phyloP scores from a whole-genome alignment of 1,140 invertebrate genomes.

The Lucilia sericata region DNA sequence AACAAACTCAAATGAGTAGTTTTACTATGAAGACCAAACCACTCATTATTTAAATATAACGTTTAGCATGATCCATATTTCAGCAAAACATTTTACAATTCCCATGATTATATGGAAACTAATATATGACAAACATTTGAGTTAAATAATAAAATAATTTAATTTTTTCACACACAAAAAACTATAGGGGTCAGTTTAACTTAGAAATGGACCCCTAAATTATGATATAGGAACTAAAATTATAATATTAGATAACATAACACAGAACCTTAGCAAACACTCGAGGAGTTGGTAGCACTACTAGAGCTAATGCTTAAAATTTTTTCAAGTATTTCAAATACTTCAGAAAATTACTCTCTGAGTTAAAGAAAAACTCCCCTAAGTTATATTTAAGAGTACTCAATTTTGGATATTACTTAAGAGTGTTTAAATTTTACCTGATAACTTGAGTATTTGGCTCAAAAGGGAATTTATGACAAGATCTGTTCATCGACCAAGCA shows the following conservation, averaged over 20 bases:
- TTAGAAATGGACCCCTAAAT: not conserved
- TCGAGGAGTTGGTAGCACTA: not conserved
- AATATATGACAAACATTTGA: constrained; percentile 7
- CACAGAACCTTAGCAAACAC: not conserved
- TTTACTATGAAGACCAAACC: no score
- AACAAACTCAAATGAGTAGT: no score
- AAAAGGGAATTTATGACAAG: not conserved
- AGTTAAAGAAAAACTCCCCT: not conserved
- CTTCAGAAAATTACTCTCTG: not conserved
- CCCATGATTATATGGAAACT: not conserved
- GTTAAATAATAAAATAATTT: not conserved
- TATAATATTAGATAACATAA: not conserved
- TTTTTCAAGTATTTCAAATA: not conserved
- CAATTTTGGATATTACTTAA: not conserved
- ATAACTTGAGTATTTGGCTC: not conserved
- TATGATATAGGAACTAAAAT: not conserved
- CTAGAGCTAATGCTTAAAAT: not conserved
- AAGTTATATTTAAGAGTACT: not conserved
- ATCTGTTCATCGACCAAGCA: not conserved
- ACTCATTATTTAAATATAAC: no score
- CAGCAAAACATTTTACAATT: not conserved
- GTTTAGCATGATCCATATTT: no score
- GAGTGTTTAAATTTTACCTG: not conserved
- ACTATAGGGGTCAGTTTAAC: constrained; percentile 11
- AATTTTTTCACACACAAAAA: not conserved